Conservation (phyloP, 2,113 vertebrate genomes). For the Sylvia atricapilla region DNA sequence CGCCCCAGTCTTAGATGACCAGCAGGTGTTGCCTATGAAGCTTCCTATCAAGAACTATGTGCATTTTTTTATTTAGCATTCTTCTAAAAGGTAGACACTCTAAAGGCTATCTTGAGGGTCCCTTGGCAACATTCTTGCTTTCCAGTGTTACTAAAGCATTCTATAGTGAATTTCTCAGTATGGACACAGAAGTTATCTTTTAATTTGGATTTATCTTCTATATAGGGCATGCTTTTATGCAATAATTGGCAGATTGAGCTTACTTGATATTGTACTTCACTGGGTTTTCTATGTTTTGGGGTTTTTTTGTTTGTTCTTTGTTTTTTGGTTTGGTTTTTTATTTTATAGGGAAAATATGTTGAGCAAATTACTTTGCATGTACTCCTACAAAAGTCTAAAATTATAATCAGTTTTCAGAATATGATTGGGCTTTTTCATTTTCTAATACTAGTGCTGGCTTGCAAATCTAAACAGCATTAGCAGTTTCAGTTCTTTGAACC, state of each 20-base stretch:
- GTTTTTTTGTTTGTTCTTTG: neutral
- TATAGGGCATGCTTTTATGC: neutral
- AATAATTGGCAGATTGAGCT: accelerated
- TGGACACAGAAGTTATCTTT: neutral
- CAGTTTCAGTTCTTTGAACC: neutral
- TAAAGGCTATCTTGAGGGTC: neutral
- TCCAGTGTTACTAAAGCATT: neutral
- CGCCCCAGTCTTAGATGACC: neutral
- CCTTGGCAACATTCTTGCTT: neutral
- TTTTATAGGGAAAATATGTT: neutral
- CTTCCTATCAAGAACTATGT: neutral
- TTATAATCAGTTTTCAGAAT: neutral
- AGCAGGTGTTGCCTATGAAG: neutral
- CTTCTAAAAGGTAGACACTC: neutral
- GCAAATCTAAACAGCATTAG: neutral
- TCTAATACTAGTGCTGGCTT: neutral
- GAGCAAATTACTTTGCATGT: neutral
- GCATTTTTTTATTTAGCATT: neutral
- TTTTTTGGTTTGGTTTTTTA: neutral
- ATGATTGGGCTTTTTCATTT: neutral
- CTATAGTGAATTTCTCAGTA: neutral
- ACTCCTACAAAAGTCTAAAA: neutral
- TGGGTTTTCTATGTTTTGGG: accelerated
- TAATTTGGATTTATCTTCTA: neutral
- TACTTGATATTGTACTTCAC: neutral